These are phyloP conservation scores for Phoenicopterus ruber DNA, from an alignment of 2,113 vertebrate species.

Conservation along the genomic window DNA sequence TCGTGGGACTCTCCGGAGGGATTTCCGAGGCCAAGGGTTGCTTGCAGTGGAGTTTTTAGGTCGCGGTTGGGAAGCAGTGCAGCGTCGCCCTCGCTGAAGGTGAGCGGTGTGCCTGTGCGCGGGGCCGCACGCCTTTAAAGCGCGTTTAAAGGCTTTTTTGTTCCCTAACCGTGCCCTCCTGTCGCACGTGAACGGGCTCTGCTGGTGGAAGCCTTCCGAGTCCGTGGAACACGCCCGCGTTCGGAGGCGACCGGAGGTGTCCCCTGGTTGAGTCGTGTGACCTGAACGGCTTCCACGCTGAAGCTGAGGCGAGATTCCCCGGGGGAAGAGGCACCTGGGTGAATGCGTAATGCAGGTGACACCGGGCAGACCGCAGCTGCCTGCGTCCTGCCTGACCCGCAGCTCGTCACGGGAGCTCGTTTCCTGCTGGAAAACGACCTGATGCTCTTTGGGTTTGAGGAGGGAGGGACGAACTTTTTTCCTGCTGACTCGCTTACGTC, in stretches of 20 bases:
- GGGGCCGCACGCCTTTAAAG: not conserved
- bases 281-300: fast-evolving
- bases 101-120: fast-evolving
- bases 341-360: not conserved
- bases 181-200: not conserved
- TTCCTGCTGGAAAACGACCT: not conserved
- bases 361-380: not conserved
- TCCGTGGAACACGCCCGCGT: not conserved
- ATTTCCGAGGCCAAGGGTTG: not conserved
- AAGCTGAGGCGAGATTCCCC: not conserved
- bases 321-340: not conserved
- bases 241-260: not conserved
- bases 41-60: not conserved
- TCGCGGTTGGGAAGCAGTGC: fast-evolving
- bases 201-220: not conserved
- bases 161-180: not conserved
- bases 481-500: not conserved
- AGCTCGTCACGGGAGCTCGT: not conserved
- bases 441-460: not conserved
- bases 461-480: not conserved
- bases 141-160: not conserved
- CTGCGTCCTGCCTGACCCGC: fast-evolving
- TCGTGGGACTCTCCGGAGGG: not conserved
- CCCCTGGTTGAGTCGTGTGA: not conserved
- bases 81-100: not conserved